Base-by-base conservation (phyloP, 2,888 invertebrate species). In the Boloria euphrosyne region DNA sequence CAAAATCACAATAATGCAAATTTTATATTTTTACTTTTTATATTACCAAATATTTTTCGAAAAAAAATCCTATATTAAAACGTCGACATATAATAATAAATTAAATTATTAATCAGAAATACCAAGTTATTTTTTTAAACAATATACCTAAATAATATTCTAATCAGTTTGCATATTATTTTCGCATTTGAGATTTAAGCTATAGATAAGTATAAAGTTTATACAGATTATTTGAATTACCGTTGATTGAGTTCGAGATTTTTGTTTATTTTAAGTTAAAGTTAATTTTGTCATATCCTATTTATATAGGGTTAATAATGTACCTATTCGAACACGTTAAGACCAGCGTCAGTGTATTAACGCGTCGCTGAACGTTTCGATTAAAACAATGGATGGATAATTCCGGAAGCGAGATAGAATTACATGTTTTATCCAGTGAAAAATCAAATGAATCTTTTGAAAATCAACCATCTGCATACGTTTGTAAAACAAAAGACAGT, bases 361-460 rank as follows among this genome's bases (percentile, higher is more conserved):
- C 55, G 55, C 55, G 17, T 46, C 57, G 17, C 64, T 64, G 57
- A 51, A 16, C 57, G 22, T 2, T 58, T 46, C 58, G 51, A 64
- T 58, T 17, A 46, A 58, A 64, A 64, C 64, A 64, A 58, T 46
- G 44, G 50, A 46, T 50, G 51, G 27, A n/a, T 54, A 31, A 63
- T 38, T 59, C 63, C 59, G 59, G 66, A 67, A 53, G 38, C 43
- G 53, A 59, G 58, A 67, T 31, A 53, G 63, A 52, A 67, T 67
- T 57, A 53, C 44, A 18, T 46, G 38, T 17, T 61, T 57, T 63
- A 58, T 62, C 62, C 27, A 43, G 53, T 16, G 53, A 53, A 53
- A 63, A 59, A 63, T 59, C 62, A 63, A 59, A 67, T 63, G 17
- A 59, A 50, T 67, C 63, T 63, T 67, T 67, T 49, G 27, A 63